Evolutionary conservation across 2,888 invertebrate genomes (phyloP), one percentile per base, ranked within the genome.

Genomic region (Arge pagana): DNA sequence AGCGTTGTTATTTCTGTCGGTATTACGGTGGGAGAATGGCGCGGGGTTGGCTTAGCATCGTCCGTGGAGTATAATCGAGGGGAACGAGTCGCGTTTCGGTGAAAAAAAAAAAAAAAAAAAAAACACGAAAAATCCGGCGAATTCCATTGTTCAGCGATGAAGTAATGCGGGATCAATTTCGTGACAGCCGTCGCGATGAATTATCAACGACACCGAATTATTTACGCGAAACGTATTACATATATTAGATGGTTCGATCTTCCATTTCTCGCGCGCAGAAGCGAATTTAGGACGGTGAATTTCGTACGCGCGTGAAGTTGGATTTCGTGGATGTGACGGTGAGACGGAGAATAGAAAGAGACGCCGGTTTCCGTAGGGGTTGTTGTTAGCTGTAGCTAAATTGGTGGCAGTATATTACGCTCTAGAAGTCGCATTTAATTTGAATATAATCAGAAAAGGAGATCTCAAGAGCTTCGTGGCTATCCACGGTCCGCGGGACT

Each of bases 351-450:
- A 65, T 66, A 64, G 66, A 65, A 67, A 64, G 68, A 70, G 64
- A 66, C 72, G 64, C 68, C 51, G 33, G 33, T 35, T 41, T 41
- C 35, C 43, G 41, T 15, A 26, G 31, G 18, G 23, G 41, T 19
- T n/a, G 50, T 42, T 57, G 74, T 69, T 71, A 67, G 68, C 71
- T 67, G 74, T 71, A 70, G 73, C 70, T 74, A 75, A 76, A 76
- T 76, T 75, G 75, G 71, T 66, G 72, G 72, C 71, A 70, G 74
- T 76, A 76, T 75, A 75, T 76, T 74, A 74, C 73, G 70, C 70
- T 69, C 70, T 62, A 62, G 70, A 70, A 66, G 68, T 66, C 67
- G 72, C 75, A 74, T 75, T 75, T 74, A 76, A 75, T 76, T 76
- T 76, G 74, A 76, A 76, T 76, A 75, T 74, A 74, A 76, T 76